Conservation (phyloP, 2,797 vertebrate species). For the Pelodytes ibericus region DNA sequence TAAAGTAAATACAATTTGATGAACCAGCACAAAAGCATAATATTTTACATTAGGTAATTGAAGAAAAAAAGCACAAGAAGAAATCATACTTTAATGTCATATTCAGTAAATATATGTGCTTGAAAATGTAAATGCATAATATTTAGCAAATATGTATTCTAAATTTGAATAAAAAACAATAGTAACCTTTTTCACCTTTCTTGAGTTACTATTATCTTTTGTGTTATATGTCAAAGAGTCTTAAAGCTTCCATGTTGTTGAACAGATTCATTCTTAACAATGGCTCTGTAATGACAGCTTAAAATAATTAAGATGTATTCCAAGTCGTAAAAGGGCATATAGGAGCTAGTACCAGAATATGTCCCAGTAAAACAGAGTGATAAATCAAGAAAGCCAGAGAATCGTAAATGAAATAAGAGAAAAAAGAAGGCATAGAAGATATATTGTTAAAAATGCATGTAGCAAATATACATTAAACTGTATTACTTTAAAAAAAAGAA, state of each 20-base stretch:
- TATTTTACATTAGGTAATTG: background rate
- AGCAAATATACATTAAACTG: too few species aligned
- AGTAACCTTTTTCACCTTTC: background rate
- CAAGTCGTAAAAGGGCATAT: constrained; percentile 34
- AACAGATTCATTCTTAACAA: constrained; percentile 38
- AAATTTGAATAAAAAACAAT: background rate
- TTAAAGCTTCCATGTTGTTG: constrained; percentile 6
- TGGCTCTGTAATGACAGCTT: constrained; percentile 40
- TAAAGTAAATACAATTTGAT: constrained; percentile 11
- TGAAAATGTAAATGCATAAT: background rate
- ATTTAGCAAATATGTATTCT: background rate
- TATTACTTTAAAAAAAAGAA: too few species aligned
- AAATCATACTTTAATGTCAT: background rate
- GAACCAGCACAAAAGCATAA: background rate
- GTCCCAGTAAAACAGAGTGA: constrained; percentile 32
- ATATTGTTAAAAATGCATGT: too few species aligned
- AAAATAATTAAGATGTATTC: constrained; percentile 50
- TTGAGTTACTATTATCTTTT: background rate
- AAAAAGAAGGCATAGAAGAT: constrained; percentile 3
- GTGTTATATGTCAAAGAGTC: constrained; percentile 9
- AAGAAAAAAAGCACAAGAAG: background rate
- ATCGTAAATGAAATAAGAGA: constrained; percentile 2
- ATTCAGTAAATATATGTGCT: background rate
- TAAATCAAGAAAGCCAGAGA: constrained; percentile 26
- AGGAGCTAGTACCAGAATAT: constrained; percentile 24